A percentile compares a stretch with the other conserved stretches of the same genome.
Evolutionary conservation across 2,888 invertebrate genomes (phyloP).

Genomic region (Suillia variegata): DNA sequence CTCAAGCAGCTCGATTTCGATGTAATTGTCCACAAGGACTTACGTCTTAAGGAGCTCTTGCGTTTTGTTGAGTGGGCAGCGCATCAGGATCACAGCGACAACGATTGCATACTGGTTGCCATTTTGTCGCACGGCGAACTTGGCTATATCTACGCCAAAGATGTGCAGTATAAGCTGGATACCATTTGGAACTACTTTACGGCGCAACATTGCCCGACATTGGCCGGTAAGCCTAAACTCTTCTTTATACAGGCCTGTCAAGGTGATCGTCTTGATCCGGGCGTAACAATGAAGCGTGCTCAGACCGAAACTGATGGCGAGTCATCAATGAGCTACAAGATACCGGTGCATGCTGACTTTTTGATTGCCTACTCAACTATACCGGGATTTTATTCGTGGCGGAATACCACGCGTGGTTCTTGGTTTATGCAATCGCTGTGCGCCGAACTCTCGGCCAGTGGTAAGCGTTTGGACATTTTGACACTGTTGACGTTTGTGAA

Average conservation of each 20-base stretch:
- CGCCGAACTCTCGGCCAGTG: constrained; percentile 76
- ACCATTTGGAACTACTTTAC: constrained; percentile 79
- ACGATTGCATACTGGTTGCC: constrained; percentile 82
- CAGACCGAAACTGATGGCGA: constrained; percentile 75
- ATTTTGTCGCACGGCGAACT: constrained; percentile 90
- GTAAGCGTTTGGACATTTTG: constrained; percentile 77
- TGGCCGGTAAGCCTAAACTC: constrained; percentile 81
- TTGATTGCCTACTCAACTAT: constrained; percentile 92
- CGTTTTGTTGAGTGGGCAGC: constrained; percentile 72
- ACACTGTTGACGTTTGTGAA: constrained; percentile 85
- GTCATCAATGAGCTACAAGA: constrained; percentile 71
- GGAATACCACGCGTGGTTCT: constrained; percentile 90
- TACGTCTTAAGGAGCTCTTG: constrained; percentile 70
- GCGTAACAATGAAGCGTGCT: constrained; percentile 66
- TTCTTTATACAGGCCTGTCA: constrained; percentile 90
- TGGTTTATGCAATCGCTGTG: constrained; percentile 96
- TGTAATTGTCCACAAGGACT: constrained; percentile 75
- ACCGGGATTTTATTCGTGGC: constrained; percentile 93
- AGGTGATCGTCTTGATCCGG: constrained; percentile 83
- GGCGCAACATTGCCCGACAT: constrained; percentile 78
- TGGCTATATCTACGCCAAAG: constrained; percentile 84
- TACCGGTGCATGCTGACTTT: constrained; percentile 92
- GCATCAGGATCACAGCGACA: constrained; percentile 76
- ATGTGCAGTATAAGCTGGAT: constrained; percentile 83
- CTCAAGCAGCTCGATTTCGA: constrained; percentile 74